phyloP scores from a whole-genome alignment of 1,140 invertebrate species.

The Drosophila insularis region DNA sequence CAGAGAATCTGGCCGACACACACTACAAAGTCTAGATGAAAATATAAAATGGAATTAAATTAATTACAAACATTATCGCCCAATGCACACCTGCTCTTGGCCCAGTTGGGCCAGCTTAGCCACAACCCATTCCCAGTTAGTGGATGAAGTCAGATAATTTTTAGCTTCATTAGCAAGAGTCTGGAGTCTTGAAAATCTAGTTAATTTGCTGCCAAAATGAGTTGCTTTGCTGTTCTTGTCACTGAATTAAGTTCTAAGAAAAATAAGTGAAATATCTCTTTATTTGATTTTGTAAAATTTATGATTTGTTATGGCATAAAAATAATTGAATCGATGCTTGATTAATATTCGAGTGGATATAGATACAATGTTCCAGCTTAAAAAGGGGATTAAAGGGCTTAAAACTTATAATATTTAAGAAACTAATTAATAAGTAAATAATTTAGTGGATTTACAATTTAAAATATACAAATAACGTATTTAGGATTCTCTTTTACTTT shows the following conservation, averaged over 20 bases:
- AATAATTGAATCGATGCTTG: conserved; percentile 49
- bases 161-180: conserved; percentile 60
- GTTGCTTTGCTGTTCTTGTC: not conserved
- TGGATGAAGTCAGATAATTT: conserved; percentile 60
- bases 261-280: conserved; percentile 63
- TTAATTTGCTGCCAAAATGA: not conserved
- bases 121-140: not conserved
- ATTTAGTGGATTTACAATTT: too few relatives aligned
- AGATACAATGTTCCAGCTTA: not conserved
- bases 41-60: conserved; percentile 81
- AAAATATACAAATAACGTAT: too few relatives aligned
- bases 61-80: conserved; percentile 80
- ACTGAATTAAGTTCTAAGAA: conserved; percentile 29
- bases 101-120: not conserved
- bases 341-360: conserved; percentile 36
- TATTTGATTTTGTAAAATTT: conserved; percentile 3
- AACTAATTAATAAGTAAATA: too few relatives aligned
- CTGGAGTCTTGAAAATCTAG: not conserved
- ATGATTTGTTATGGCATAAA: conserved; percentile 26
- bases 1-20: conserved; percentile 44
- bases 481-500: too few relatives aligned
- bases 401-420: too few relatives aligned
- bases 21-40: conserved; percentile 64
- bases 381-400: not conserved
- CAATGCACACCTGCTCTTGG: conserved; percentile 44